Evolutionary conservation across 1,140 invertebrate genomes (phyloP).

Genomic region (Oryctes rhinoceros): DNA sequence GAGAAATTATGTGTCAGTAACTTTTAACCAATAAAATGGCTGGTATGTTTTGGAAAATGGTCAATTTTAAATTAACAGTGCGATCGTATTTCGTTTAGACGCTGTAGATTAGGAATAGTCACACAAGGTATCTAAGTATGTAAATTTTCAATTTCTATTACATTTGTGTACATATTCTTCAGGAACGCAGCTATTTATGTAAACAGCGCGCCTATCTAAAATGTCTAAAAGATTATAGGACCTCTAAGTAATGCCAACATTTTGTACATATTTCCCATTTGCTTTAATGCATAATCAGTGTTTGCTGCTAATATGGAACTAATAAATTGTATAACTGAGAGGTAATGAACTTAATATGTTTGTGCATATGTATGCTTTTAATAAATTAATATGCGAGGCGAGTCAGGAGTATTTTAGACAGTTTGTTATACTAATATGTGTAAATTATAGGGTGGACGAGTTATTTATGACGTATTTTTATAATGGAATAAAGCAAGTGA

Average conservation of each 20-base stretch:
- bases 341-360: too few species aligned
- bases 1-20: neutral
- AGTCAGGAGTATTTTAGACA: too few species aligned
- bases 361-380: too few species aligned
- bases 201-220: constrained; percentile 21
- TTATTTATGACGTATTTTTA: too few species aligned
- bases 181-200: neutral
- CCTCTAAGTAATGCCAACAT: neutral
- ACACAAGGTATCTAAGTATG: constrained; percentile 4
- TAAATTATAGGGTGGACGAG: too few species aligned
- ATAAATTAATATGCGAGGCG: too few species aligned
- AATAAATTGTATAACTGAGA: too few species aligned
- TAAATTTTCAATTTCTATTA: constrained; percentile 2
- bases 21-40: neutral
- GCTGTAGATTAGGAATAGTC: neutral
- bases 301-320: neutral
- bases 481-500: too few species aligned
- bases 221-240: neutral
- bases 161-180: neutral
- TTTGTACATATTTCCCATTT: too few species aligned
- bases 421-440: too few species aligned
- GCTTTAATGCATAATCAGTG: neutral
- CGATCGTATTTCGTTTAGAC: neutral
- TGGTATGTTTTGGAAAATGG: neutral
- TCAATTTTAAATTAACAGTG: neutral